These are phyloP conservation scores for Drosophila lacicola DNA, from an alignment of 2,888 invertebrate species.

Conservation along the genomic window DNA sequence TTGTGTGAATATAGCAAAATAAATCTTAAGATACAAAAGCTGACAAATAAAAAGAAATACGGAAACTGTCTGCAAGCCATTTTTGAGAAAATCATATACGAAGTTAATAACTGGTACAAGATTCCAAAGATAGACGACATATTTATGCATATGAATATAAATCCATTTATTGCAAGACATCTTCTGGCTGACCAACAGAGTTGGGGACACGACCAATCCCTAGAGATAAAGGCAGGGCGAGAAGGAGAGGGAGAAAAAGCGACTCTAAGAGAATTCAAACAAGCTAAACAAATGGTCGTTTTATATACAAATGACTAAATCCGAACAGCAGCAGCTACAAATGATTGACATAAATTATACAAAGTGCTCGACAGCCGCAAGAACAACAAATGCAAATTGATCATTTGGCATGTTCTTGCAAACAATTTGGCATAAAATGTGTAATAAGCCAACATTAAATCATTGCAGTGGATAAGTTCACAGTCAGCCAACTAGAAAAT, in stretches of 20 bases:
- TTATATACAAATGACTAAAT: conserved; percentile 56
- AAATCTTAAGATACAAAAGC: too few relatives aligned
- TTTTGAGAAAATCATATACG: too few relatives aligned
- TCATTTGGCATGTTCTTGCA: conserved; percentile 27
- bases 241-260: neutral
- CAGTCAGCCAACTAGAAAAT: conserved; percentile 66
- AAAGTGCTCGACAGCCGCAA: conserved; percentile 44
- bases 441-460: conserved; percentile 37
- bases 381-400: conserved; percentile 19
- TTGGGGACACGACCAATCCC: too few relatives aligned
- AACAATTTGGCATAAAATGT: conserved; percentile 37
- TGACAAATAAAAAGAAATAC: too few relatives aligned
- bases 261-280: conserved; percentile 4
- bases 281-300: conserved; percentile 41
- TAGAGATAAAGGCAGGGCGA: neutral
- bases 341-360: conserved; percentile 73
- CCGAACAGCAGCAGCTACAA: conserved; percentile 52
- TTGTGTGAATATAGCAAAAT: too few relatives aligned
- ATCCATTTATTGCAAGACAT: too few relatives aligned
- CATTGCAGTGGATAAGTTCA: conserved; percentile 39
- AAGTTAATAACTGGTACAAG: too few relatives aligned
- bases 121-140: too few relatives aligned
- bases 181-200: too few relatives aligned
- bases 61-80: too few relatives aligned
- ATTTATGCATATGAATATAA: too few relatives aligned